phyloP scores from a whole-genome alignment of 2,888 invertebrate species.

The Lysandra coridon region DNA sequence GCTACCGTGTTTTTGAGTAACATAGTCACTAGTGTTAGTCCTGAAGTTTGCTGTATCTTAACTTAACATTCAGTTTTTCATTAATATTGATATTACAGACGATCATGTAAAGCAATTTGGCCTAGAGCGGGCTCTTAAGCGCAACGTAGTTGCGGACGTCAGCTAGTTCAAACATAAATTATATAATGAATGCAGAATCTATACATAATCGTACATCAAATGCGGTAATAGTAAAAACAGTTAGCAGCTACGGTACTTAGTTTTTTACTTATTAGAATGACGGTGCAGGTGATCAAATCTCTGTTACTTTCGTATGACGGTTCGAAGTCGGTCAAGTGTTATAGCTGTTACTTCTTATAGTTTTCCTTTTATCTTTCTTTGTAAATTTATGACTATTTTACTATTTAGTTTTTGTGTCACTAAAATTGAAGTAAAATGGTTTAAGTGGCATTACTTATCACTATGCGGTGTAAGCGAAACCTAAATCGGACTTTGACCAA shows the following conservation, averaged over 20 bases:
- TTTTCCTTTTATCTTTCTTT: not conserved
- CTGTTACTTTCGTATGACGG: not conserved
- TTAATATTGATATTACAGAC: too few species aligned
- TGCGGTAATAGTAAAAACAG: not conserved
- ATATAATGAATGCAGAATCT: not conserved
- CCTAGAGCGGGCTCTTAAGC: too few species aligned
- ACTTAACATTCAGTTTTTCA: too few species aligned
- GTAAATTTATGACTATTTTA: not conserved
- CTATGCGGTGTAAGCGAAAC: not conserved
- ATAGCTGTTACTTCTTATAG: not conserved
- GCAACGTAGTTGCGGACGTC: too few species aligned
- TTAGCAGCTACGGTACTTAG: constrained; percentile 9
- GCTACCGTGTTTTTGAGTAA: too few species aligned
- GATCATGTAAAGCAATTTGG: too few species aligned
- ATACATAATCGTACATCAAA: not conserved
- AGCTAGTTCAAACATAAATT: not conserved
- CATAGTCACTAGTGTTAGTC: too few species aligned
- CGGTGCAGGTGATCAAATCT: not conserved
- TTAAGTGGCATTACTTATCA: not conserved
- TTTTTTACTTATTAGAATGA: constrained; percentile 12
- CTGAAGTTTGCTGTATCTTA: too few species aligned
- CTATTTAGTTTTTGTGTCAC: not conserved
- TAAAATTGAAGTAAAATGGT: not conserved
- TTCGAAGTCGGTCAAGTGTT: not conserved
- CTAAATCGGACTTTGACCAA: not conserved